These are phyloP conservation scores for Caligus rogercresseyi DNA, from an alignment of 1,140 invertebrate genomes.

Conservation along the genomic window DNA sequence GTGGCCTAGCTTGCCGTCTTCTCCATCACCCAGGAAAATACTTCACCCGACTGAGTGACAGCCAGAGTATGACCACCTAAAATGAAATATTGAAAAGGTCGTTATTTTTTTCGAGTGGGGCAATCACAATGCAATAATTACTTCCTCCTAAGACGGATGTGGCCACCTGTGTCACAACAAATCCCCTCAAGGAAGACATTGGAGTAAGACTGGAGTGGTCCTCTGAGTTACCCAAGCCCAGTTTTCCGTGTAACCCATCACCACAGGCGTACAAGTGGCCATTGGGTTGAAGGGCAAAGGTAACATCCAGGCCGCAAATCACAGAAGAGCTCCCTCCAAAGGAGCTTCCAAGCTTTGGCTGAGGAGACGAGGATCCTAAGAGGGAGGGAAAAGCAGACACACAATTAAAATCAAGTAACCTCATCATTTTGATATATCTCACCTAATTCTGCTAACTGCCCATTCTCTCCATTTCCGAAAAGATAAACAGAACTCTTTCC, in stretches of 20 bases:
- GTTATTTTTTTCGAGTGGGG: too few relatives aligned
- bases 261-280: constrained; percentile 39
- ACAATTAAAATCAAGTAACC: not conserved
- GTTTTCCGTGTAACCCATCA: constrained; percentile 39
- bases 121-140: too few relatives aligned
- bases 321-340: constrained; percentile 38
- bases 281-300: constrained; percentile 40
- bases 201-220: constrained; percentile 39
- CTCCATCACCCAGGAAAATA: constrained; percentile 41
- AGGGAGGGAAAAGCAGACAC: not conserved
- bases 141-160: constrained; percentile 33
- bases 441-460: constrained; percentile 42
- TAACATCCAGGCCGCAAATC: constrained; percentile 44
- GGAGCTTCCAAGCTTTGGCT: constrained; percentile 31
- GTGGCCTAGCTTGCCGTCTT: constrained; percentile 46
- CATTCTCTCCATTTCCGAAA: constrained; percentile 45
- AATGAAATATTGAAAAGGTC: too few relatives aligned
- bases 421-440: constrained; percentile 12
- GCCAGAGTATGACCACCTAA: constrained; percentile 42
- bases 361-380: constrained; percentile 22
- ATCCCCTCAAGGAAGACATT: constrained; percentile 38
- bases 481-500: constrained; percentile 43
- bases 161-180: constrained; percentile 42
- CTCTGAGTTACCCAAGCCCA: constrained; percentile 42
- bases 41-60: constrained; percentile 40